These are phyloP conservation scores for Ostrea denselamellosa DNA, from an alignment of 1,140 invertebrate genomes.

Conservation along the genomic window DNA sequence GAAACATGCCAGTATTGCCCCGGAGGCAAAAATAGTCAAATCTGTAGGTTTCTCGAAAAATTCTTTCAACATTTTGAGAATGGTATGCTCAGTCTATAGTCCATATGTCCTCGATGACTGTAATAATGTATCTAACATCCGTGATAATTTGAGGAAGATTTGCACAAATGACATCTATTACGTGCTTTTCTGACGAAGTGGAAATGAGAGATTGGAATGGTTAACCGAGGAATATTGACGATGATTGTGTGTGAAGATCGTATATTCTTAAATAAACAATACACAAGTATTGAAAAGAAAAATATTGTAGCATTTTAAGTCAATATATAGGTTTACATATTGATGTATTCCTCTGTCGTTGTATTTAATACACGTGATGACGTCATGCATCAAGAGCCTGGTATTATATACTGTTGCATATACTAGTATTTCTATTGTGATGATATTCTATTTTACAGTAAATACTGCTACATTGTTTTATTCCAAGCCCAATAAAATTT, in stretches of 20 bases:
- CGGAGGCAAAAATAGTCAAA: slow-evolving; percentile 8
- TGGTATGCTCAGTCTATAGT: background rate
- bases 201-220: slow-evolving; percentile 5
- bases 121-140: background rate
- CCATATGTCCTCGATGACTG: slow-evolving; percentile 6
- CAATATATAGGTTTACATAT: too few relatives aligned
- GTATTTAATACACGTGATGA: too few relatives aligned
- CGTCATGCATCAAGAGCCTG: too few relatives aligned
- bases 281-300: too few relatives aligned
- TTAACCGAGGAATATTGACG: background rate
- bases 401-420: too few relatives aligned
- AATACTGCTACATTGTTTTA: too few relatives aligned
- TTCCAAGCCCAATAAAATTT: too few relatives aligned
- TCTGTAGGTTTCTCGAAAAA: slow-evolving; percentile 26
- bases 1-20: slow-evolving; percentile 7
- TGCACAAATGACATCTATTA: slow-evolving; percentile 19
- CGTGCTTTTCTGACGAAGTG: background rate
- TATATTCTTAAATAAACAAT: background rate
- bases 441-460: too few relatives aligned
- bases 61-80: slow-evolving; percentile 29
- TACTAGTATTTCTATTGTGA: too few relatives aligned
- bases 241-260: background rate
- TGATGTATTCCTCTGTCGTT: too few relatives aligned
- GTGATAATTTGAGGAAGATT: background rate
- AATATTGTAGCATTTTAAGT: too few relatives aligned